Conservation (phyloP, 2,113 vertebrate species). For the Mastomys coucha region DNA sequence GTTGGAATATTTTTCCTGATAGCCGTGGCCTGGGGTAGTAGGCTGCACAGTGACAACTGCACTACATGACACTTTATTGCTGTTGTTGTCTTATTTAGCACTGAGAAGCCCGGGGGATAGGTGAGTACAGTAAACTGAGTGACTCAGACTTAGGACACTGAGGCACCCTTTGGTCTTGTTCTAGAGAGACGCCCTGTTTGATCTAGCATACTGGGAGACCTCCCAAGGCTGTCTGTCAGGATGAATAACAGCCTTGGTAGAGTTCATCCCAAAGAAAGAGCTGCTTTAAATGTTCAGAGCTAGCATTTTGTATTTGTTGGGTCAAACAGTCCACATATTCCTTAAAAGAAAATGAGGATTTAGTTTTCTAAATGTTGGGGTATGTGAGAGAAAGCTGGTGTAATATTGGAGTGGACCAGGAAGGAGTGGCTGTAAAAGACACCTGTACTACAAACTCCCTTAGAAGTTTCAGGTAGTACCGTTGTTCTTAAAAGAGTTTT, state of each 20-base stretch:
- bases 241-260: not conserved
- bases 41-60: constrained; percentile 11
- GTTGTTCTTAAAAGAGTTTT: constrained; percentile 63
- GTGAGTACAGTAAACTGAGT: not conserved
- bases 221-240: not conserved
- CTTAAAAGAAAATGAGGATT: constrained; percentile 54
- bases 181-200: not conserved
- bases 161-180: constrained; percentile 21
- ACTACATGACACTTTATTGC: constrained; percentile 73
- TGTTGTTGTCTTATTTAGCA: constrained; percentile 49
- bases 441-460: not conserved
- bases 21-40: not conserved
- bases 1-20: not conserved
- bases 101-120: constrained; percentile 42
- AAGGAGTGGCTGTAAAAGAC: constrained; percentile 33
- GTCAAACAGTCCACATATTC: constrained; percentile 41
- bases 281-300: constrained; percentile 60
- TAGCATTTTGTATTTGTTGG: constrained; percentile 62
- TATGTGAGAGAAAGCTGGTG: not conserved
- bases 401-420: not conserved
- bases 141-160: not conserved
- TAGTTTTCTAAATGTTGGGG: not conserved
- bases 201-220: not conserved
- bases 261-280: not conserved
- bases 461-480: constrained; percentile 57